Evolutionary conservation across 2,113 vertebrate genomes (phyloP).

Genomic region (Xerus inauris): DNA sequence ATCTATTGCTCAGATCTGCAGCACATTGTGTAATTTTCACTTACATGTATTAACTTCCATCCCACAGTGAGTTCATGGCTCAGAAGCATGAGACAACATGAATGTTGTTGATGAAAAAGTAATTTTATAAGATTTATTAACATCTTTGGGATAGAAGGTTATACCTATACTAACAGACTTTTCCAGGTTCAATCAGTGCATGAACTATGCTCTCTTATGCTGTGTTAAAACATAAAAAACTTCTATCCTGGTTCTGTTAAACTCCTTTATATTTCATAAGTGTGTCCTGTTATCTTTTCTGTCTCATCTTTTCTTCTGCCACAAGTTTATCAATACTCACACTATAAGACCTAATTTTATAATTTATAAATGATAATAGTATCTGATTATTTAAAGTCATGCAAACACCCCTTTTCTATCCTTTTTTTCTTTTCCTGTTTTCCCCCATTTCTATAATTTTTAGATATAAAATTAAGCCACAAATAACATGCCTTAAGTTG

Average conservation of each 20-base stretch:
- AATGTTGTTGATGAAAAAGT: not conserved
- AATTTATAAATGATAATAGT: not conserved
- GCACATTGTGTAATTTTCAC: not conserved
- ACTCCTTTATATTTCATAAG: not conserved
- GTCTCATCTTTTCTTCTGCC: not conserved
- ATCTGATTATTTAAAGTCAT: not conserved
- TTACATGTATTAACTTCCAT: not conserved
- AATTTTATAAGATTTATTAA: not conserved
- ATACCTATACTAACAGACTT: not conserved
- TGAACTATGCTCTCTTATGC: not conserved
- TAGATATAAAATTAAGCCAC: not conserved
- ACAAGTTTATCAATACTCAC: not conserved
- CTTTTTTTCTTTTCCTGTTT: too few relatives aligned
- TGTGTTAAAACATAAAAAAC: not conserved
- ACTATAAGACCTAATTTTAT: not conserved
- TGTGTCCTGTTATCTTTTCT: not conserved
- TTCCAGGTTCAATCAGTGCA: not conserved
- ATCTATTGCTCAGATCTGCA: not conserved
- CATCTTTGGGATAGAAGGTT: not conserved
- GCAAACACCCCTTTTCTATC: not conserved
- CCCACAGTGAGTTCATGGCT: not conserved
- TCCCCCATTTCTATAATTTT: not conserved
- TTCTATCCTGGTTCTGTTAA: not conserved
- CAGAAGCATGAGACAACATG: not conserved
- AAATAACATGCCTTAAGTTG: not conserved